These are phyloP conservation scores for Botrylloides violaceus DNA, from an alignment of 23 tunicate species.

Conservation along the genomic window DNA sequence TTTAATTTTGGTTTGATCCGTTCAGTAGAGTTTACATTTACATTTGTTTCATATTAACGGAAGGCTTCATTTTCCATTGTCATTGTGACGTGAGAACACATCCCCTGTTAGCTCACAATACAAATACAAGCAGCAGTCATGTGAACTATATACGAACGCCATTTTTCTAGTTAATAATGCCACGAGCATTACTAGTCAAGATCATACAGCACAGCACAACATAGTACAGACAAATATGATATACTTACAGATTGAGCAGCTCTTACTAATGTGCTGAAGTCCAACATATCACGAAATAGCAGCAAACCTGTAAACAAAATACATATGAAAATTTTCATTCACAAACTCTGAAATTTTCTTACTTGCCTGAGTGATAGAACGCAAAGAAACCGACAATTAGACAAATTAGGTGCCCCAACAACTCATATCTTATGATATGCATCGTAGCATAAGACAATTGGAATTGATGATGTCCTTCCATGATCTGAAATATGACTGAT, in stretches of 20 bases:
- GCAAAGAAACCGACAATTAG: conserved; percentile 30
- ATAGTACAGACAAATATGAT: neutral
- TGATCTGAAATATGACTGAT: conserved; percentile 27
- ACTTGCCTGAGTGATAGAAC: conserved; percentile 61
- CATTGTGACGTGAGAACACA: no score
- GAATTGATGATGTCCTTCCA: conserved; percentile 60
- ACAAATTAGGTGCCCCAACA: conserved; percentile 35
- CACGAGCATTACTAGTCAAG: no score
- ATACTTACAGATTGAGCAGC: conserved; percentile 49
- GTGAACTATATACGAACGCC: no score
- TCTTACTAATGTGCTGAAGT: conserved; percentile 37
- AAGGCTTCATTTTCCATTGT: no score
- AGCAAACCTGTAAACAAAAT: conserved; percentile 38
- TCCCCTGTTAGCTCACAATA: no score
- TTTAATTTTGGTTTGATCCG: no score
- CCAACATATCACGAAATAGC: conserved; percentile 29
- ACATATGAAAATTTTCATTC: neutral
- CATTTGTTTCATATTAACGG: no score
- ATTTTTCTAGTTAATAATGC: no score
- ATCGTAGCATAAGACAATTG: conserved; percentile 33
- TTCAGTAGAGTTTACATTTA: no score
- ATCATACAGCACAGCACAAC: neutral
- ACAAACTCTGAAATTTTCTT: no score
- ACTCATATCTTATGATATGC: conserved; percentile 14
- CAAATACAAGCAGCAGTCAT: no score